These are phyloP conservation scores for Passerculus sandwichensis DNA, from an alignment of 2,797 vertebrate species.

Conservation along the genomic window DNA sequence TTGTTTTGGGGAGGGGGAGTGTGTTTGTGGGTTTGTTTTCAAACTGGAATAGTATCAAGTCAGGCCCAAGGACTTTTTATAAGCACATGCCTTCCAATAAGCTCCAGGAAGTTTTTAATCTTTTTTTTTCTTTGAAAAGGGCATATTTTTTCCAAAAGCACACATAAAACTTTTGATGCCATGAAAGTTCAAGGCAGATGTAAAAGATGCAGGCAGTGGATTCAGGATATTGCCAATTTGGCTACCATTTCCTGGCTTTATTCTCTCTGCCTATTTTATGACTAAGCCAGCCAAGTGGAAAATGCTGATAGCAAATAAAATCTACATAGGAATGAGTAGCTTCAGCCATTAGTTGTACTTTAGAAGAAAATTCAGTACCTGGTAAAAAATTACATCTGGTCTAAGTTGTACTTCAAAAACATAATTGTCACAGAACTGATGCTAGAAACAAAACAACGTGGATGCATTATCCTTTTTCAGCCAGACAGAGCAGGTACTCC, in stretches of 20 bases:
- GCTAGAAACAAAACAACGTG: neutral
- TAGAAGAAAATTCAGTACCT: neutral
- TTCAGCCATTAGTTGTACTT: neutral
- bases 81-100: neutral
- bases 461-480: neutral
- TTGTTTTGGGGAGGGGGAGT: rapidly evolving
- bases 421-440: rapidly evolving
- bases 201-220: neutral
- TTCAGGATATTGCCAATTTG: neutral
- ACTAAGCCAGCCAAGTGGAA: neutral
- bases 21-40: neutral
- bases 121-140: neutral
- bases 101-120: rapidly evolving
- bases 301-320: neutral
- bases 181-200: neutral
- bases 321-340: neutral
- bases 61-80: neutral
- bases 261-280: neutral
- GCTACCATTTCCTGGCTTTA: neutral
- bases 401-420: neutral
- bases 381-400: neutral
- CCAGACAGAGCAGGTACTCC: neutral
- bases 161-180: neutral
- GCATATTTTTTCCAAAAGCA: neutral
- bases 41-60: neutral